Evolutionary conservation across 2,113 vertebrate genomes (phyloP).

Genomic region (Recurvirostra avosetta): DNA sequence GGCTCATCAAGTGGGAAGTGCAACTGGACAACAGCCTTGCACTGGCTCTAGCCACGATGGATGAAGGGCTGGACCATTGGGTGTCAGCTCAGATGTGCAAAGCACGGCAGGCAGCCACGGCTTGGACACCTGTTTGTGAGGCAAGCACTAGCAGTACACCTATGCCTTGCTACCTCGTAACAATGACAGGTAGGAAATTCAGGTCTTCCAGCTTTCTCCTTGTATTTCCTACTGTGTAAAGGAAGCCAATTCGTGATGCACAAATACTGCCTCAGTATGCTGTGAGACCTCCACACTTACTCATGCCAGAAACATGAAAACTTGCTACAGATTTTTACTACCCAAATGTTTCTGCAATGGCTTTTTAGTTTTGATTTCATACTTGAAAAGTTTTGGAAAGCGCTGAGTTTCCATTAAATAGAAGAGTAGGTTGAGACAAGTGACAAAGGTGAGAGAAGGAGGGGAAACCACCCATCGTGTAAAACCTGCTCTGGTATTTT

Average conservation of each 20-base stretch:
- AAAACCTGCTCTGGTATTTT: conserved; percentile 25
- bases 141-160: neutral
- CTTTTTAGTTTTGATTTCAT: neutral
- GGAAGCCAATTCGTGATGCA: neutral
- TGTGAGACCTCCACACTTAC: neutral
- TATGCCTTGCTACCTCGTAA: neutral
- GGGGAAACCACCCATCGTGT: neutral
- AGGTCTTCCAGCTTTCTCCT: neutral
- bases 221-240: neutral
- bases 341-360: neutral
- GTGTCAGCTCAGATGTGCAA: neutral
- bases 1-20: neutral
- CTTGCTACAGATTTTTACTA: neutral
- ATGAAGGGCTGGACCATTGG: neutral
- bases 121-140: neutral
- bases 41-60: neutral
- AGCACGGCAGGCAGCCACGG: accelerated
- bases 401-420: neutral
- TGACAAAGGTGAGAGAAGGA: neutral
- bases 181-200: neutral
- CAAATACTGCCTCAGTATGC: neutral
- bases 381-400: neutral
- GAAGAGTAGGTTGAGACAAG: neutral
- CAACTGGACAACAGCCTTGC: neutral
- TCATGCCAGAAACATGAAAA: neutral